Conservation (phyloP, 2,888 invertebrate genomes). For the Drosophila stalkeri region DNA sequence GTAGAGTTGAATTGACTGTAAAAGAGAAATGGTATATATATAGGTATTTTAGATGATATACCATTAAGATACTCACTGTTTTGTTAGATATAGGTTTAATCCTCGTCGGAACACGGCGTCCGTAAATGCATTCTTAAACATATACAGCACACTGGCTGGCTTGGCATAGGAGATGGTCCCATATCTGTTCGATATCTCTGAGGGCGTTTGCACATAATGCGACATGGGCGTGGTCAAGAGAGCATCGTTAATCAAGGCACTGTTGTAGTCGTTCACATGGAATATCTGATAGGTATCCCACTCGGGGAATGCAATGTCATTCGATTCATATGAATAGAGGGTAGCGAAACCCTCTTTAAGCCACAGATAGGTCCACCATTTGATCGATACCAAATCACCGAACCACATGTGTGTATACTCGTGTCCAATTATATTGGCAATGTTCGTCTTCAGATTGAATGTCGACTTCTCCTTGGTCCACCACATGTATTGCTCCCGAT, state of each 20-base stretch:
- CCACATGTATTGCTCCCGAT: constrained; percentile 82
- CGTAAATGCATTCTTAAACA: constrained; percentile 74
- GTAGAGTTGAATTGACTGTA: constrained; percentile 72
- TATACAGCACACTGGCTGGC: constrained; percentile 77
- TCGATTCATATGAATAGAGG: constrained; percentile 78
- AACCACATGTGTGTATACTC: constrained; percentile 92
- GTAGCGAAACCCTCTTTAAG: constrained; percentile 89
- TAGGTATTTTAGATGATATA: background rate
- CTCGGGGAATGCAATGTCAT: constrained; percentile 85
- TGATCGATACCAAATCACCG: constrained; percentile 89
- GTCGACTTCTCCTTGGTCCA: constrained; percentile 77
- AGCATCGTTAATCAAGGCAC: constrained; percentile 65
- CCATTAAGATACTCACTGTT: constrained; percentile 57
- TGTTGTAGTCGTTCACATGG: constrained; percentile 88
- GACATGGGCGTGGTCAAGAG: constrained; percentile 87
- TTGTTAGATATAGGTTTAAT: constrained; percentile 60
- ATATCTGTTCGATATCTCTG: constrained; percentile 92
- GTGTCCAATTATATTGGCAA: constrained; percentile 87
- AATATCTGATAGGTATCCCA: constrained; percentile 91
- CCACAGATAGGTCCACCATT: constrained; percentile 91
- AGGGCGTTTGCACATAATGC: constrained; percentile 92
- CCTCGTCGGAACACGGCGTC: constrained; percentile 65
- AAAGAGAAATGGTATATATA: background rate
- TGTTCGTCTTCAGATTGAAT: constrained; percentile 78
- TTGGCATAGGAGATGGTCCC: constrained; percentile 94